A percentile compares a stretch with the other conserved stretches of the same genome.
Conservation (phyloP, 2,888 invertebrate genomes). For the Xylocampa areola region DNA sequence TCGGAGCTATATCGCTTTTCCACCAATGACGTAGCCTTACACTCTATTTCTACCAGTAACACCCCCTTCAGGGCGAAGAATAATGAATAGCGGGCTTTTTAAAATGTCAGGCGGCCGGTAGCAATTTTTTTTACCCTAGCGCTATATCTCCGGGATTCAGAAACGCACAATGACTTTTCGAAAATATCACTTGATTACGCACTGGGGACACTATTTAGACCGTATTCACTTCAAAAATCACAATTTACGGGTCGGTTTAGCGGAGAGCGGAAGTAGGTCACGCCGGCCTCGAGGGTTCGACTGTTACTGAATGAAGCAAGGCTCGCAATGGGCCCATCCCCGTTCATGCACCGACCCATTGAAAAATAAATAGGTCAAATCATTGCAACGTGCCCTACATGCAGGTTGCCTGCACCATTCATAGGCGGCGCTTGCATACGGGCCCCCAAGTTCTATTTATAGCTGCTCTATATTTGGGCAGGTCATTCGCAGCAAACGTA, state of each 20-base stretch:
- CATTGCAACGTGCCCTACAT: slow-evolving; percentile 86
- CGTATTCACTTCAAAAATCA: slow-evolving; percentile 28
- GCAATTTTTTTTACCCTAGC: slow-evolving; percentile 51
- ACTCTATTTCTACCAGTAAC: slow-evolving; percentile 70
- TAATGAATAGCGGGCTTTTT: slow-evolving; percentile 72
- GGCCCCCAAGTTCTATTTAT: slow-evolving; percentile 82
- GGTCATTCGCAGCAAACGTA: slow-evolving; percentile 85
- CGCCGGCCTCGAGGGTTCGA: slow-evolving; percentile 81
- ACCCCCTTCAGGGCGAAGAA: slow-evolving; percentile 60
- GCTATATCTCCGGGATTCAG: slow-evolving; percentile 27
- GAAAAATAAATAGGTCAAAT: slow-evolving; percentile 89
- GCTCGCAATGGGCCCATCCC: slow-evolving; percentile 81
- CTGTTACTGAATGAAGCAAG: slow-evolving; percentile 86
- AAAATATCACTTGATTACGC: slow-evolving; percentile 21
- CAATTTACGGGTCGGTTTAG: slow-evolving; percentile 37
- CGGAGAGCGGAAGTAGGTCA: slow-evolving; percentile 79
- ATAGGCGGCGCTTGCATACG: slow-evolving; percentile 74
- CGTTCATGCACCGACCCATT: slow-evolving; percentile 87
- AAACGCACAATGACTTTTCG: slow-evolving; percentile 16
- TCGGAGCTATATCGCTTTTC: slow-evolving; percentile 55
- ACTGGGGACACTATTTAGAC: slow-evolving; percentile 13
- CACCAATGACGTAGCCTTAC: slow-evolving; percentile 72
- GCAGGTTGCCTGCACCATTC: slow-evolving; percentile 81
- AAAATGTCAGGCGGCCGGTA: slow-evolving; percentile 65
- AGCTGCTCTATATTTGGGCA: slow-evolving; percentile 88